Percentiles rank a stretch among this genome's conserved stretches.
These are phyloP conservation scores for Acanthosepion esculentum DNA, from an alignment of 2,888 invertebrate genomes.

Conservation along the genomic window DNA sequence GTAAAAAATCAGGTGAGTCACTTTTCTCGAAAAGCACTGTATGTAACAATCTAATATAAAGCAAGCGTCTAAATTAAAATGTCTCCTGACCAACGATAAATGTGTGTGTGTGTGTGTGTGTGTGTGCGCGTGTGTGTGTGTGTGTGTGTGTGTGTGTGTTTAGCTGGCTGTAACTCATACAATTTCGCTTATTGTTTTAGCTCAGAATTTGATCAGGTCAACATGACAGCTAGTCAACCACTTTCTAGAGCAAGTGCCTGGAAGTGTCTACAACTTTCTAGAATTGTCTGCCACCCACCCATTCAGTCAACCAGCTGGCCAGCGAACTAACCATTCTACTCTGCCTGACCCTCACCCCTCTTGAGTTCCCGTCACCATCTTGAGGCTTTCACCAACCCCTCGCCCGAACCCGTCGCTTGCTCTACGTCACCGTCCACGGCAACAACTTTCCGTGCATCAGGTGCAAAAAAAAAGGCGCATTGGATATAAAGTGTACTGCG, in stretches of 20 bases:
- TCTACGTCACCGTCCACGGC: background rate
- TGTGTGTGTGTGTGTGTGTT: too few relatives aligned
- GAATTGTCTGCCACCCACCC: background rate
- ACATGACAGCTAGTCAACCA: background rate
- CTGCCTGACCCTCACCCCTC: background rate
- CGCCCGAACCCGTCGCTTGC: background rate
- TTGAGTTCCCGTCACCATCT: background rate
- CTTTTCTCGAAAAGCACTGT: too few relatives aligned
- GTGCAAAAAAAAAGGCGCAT: background rate
- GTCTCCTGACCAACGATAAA: background rate
- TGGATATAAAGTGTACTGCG: constrained; percentile 42
- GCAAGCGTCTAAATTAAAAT: background rate
- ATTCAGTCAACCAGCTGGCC: constrained; percentile 6
- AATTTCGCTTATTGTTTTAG: background rate
- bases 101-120: background rate
- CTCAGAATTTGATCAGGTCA: background rate
- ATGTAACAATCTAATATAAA: too few relatives aligned
- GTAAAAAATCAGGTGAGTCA: too few relatives aligned
- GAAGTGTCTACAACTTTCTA: background rate
- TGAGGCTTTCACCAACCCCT: background rate
- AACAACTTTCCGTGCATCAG: constrained; percentile 40
- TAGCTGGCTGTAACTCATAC: background rate
- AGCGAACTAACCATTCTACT: background rate
- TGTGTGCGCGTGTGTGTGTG: too few relatives aligned
- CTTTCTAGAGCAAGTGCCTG: background rate